Evolutionary conservation across 2,888 invertebrate genomes (phyloP), one percentile per base, ranked within the genome.

Genomic region (Lasioglossum malachurum): DNA sequence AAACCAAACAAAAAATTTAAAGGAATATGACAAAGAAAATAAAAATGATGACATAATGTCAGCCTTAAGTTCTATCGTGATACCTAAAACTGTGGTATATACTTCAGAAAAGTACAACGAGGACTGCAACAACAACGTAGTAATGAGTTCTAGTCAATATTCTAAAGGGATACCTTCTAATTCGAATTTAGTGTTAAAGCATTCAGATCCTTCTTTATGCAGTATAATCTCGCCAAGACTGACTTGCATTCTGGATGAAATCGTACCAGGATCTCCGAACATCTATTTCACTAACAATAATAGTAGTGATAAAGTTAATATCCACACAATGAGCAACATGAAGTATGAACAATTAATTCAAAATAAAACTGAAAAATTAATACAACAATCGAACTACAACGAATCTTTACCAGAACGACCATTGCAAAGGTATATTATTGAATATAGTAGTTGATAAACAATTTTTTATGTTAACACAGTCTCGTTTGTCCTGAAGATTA

Each of bases 201-300:
- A 71, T 44, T 19, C 12, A 19, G 41, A 82, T 64, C 31, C 7
- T 16, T 44, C 41, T 16, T 53, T 77, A 23, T 41, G 57, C 46
- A 75, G 60, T 86, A 49, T 90, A 71, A 89, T 94, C 75, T 94
- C 94, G 19, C 94, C 94, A 35, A 92, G 87, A 76, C 89, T 94
- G 71, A 86, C 85, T 2, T 92, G 92, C 53, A 89, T 90, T 74
- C 71, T 88, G 31, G 84, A 90, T n/a, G 74, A 83, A 49, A 78
- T 71, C 5, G 91, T 92, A 73, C 89, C 91, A 12, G 64, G 57
- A 64, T 94, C 94, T 23, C 94, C 94, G 35, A 93, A 93, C 75
- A 81, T 88, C 38, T 88, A 87, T 73, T 92, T 90, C 69, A 44
- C 77, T 5, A 80, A 87, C 64, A 75, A 87, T 57, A 81, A 83